Evolutionary conservation across 2,113 vertebrate genomes (phyloP), one percentile per base, ranked within the genome.

Genomic region (Circaetus gallicus): DNA sequence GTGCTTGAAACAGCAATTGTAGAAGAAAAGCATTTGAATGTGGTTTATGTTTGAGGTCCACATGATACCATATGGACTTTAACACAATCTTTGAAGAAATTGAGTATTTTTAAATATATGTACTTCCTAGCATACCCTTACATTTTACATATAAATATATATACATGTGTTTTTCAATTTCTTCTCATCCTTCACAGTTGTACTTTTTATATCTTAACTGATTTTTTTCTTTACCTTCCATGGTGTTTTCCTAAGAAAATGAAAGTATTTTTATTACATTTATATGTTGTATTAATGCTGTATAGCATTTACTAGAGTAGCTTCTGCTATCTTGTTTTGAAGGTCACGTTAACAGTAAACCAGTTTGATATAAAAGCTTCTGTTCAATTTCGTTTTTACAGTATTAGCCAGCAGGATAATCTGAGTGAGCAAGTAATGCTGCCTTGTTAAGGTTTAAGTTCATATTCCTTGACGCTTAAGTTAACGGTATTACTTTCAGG

Each of bases 381-480:
- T 92, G n/a, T 95, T 89, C 55, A 65, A 14, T 93, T 87, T 65
- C 59, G 6, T 42, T 84, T 67, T 94, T 66, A 78, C 87, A 94
- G 95, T 95, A 86, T 94, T 97, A 95, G 40, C 50, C 74, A 95
- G 49, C 26, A 90, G 38, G 47, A 91, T 89, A 71, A 93, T 90
- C 80, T 61, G 85, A 81, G 26, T 43, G 62, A 95, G 52, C 50
- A 70, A 89, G 52, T 82, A 76, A 79, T 70, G 95, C 96, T 97
- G 96, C 95, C 93, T 96, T 76, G 52, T 93, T 83, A 85, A 87
- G 82, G 70, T 95, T 95, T 61, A 87, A 93, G 66, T 93, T 91
- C 43, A 24, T 92, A 47, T 90, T 95, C 65, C 83, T 95, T 95
- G 83, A 91, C 63, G 40, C 40, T 67, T 82, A 79, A 87, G 79